Evolutionary conservation across 2,888 invertebrate genomes (phyloP).

Genomic region (Callosobruchus maculatus): DNA sequence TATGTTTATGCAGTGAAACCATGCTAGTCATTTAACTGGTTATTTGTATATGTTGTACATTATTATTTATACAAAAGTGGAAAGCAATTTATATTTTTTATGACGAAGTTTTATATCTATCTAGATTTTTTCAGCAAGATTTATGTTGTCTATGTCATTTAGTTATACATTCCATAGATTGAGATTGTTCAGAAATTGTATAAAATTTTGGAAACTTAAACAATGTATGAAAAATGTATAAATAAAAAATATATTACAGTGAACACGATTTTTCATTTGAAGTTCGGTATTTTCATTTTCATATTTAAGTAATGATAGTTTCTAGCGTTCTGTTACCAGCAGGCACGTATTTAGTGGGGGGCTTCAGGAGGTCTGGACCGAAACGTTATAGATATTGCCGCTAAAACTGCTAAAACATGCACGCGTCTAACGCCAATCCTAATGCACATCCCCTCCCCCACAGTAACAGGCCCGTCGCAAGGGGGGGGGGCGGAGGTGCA

Average conservation of each 20-base stretch:
- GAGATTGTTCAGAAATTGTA: conserved; percentile 6
- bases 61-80: conserved; percentile 36
- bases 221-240: conserved; percentile 40
- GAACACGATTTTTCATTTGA: conserved; percentile 21
- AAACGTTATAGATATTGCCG: too few species aligned
- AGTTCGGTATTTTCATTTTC: too few species aligned
- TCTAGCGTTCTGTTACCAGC: too few species aligned
- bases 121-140: background rate
- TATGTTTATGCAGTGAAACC: conserved; percentile 40
- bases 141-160: background rate
- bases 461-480: too few species aligned
- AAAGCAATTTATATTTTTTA: conserved; percentile 12
- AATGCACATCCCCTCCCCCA: too few species aligned
- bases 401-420: too few species aligned
- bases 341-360: too few species aligned
- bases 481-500: too few species aligned
- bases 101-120: background rate
- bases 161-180: background rate
- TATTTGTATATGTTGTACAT: conserved; percentile 45
- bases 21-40: conserved; percentile 48
- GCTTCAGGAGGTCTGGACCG: too few species aligned
- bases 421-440: too few species aligned
- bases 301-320: too few species aligned
- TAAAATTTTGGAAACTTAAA: conserved; percentile 18
- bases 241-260: conserved; percentile 25